Conservation (phyloP, 2,888 invertebrate genomes). For the Polyommatus iphigenia region DNA sequence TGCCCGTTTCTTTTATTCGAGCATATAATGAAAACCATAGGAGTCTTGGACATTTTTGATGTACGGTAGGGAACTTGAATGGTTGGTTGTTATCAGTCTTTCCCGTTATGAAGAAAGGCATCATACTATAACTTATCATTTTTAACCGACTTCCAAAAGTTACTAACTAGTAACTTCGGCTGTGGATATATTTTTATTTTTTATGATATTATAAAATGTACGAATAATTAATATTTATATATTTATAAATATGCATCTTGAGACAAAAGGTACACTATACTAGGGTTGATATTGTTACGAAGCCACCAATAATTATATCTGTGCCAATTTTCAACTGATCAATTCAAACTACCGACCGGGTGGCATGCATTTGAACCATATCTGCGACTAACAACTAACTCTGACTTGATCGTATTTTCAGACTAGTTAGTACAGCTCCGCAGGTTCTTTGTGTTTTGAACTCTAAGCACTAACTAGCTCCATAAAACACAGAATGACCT, state of each 20-base stretch:
- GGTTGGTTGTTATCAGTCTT: background rate
- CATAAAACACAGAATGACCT: constrained; percentile 39
- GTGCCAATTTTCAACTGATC: constrained; percentile 17
- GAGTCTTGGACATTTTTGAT: background rate
- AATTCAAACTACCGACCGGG: background rate
- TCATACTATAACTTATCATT: too few species aligned
- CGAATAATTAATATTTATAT: too few species aligned
- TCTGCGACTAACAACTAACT: constrained; percentile 72
- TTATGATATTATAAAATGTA: too few species aligned
- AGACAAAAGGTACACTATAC: background rate
- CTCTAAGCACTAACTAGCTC: constrained; percentile 72
- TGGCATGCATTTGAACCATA: constrained; percentile 56
- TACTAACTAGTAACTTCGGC: too few species aligned
- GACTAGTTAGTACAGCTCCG: constrained; percentile 72
- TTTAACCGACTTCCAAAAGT: too few species aligned
- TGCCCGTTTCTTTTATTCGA: background rate
- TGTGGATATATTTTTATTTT: too few species aligned
- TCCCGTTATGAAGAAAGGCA: too few species aligned
- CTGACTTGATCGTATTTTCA: constrained; percentile 69
- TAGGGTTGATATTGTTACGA: background rate
- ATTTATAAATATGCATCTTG: background rate
- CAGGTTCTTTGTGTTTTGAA: constrained; percentile 71
- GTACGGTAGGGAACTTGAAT: background rate
- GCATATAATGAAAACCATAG: background rate
- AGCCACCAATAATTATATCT: background rate